Conservation (phyloP, 1,140 invertebrate genomes). For the Drosophila simulans region DNA sequence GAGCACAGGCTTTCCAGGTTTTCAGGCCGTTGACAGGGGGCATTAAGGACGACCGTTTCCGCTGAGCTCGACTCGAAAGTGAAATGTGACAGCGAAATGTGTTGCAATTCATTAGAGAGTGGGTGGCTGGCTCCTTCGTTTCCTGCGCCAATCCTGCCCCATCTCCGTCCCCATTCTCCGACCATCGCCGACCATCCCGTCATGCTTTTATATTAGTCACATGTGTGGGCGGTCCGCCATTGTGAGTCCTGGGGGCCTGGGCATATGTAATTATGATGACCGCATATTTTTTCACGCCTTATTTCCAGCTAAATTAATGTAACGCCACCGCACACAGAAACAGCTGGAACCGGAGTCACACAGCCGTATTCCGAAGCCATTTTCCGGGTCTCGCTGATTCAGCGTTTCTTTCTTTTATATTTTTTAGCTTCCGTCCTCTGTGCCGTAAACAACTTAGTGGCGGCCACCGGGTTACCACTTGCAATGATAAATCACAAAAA, state of each 20-base stretch:
- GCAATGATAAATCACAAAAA: conserved; percentile 51
- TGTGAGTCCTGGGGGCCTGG: not conserved
- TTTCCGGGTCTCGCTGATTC: conserved; percentile 26
- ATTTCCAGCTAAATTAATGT: conserved; percentile 54
- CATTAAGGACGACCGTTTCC: conserved; percentile 50
- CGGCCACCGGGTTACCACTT: conserved; percentile 45
- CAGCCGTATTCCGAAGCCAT: conserved; percentile 1
- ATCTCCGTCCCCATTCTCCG: too few species aligned
- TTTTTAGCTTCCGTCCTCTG: conserved; percentile 17
- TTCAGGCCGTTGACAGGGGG: conserved; percentile 39
- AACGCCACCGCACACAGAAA: conserved; percentile 14
- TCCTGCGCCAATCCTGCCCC: not conserved
- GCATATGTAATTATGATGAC: conserved; percentile 72
- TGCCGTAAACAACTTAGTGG: conserved; percentile 46
- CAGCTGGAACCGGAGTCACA: conserved; percentile 13
- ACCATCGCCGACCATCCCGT: conserved; percentile 2
- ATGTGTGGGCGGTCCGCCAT: conserved; percentile 9
- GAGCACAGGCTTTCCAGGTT: conserved; percentile 5
- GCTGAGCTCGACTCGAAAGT: conserved; percentile 53
- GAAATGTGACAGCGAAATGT: conserved; percentile 64
- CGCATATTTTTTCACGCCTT: conserved; percentile 60
- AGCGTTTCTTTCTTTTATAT: conserved; percentile 23
- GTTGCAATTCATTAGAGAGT: conserved; percentile 77
- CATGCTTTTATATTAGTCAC: conserved; percentile 37
- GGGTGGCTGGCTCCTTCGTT: conserved; percentile 1